Conservation (phyloP, 2,888 invertebrate species). For the Ditylenchus weischeri region DNA sequence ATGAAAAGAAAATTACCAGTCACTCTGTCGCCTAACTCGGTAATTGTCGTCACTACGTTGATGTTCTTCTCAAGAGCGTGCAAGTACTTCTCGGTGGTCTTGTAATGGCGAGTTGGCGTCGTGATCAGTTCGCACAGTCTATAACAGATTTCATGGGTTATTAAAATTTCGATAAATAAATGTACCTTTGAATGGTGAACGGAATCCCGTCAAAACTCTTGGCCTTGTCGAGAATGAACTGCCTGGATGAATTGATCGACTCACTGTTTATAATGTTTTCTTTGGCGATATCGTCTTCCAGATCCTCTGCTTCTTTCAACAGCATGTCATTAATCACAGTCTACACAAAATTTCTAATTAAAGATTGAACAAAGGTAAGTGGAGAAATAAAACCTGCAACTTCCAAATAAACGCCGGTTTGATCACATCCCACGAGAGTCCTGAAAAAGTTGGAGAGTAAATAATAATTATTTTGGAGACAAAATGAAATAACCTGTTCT, state of each 20-base stretch:
- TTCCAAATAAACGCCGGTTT: slow-evolving; percentile 44
- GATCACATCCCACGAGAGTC: slow-evolving; percentile 39
- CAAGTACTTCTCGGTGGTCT: slow-evolving; percentile 91
- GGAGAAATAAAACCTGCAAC: slow-evolving; percentile 32
- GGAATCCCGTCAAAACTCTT: slow-evolving; percentile 41
- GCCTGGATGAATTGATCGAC: slow-evolving; percentile 20
- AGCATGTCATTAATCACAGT: slow-evolving; percentile 44
- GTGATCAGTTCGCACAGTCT: slow-evolving; percentile 87
- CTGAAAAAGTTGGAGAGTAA: slow-evolving; percentile 3
- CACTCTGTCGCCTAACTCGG: slow-evolving; percentile 37
- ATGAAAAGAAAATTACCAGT: slow-evolving; percentile 28
- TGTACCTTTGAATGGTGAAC: slow-evolving; percentile 47
- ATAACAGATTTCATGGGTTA: slow-evolving; percentile 13
- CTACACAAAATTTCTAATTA: slow-evolving; percentile 26
- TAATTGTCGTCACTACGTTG: slow-evolving; percentile 48
- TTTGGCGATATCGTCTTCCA: slow-evolving; percentile 23
- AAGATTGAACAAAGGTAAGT: neutral
- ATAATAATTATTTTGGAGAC: too few species aligned
- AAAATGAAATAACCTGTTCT: too few species aligned
- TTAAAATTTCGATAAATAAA: slow-evolving; percentile 10
- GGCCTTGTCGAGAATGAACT: slow-evolving; percentile 36
- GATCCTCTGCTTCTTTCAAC: slow-evolving; percentile 28
- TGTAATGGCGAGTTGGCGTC: slow-evolving; percentile 86
- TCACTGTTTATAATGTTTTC: slow-evolving; percentile 24
- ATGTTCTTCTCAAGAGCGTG: slow-evolving; percentile 81